Percentiles rank a stretch among this genome's conserved stretches.
Evolutionary conservation across 2,797 vertebrate genomes (phyloP).

Genomic region (Dicrostonyx torquatus): DNA sequence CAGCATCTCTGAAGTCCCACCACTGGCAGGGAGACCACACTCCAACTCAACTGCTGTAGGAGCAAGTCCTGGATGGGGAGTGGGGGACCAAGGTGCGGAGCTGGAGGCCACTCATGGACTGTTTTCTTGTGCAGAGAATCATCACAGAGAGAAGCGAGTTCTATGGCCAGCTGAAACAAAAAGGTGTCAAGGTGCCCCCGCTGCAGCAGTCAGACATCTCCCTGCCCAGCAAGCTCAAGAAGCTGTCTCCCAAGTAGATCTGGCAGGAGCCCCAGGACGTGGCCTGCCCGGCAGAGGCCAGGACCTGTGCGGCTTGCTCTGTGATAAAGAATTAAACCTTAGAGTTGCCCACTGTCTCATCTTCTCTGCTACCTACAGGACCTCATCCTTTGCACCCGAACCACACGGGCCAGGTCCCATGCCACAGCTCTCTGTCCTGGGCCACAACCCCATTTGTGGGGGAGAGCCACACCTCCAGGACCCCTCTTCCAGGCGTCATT

Average conservation of each 20-base stretch:
- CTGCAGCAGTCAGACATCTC: not conserved
- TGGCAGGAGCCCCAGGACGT: accelerated
- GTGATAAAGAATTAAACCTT: conserved; percentile 56
- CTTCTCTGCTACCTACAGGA: not conserved
- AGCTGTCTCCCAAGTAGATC: not conserved
- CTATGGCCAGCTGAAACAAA: conserved; percentile 80
- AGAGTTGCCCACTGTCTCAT: not conserved
- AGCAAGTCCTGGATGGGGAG: accelerated
- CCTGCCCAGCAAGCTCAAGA: not conserved
- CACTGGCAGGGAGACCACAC: not conserved
- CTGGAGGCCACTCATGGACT: accelerated
- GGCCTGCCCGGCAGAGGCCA: accelerated
- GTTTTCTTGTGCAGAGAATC: conserved; percentile 79
- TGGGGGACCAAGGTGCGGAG: accelerated
- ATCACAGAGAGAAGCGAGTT: conserved; percentile 80
- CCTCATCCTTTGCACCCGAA: not conserved
- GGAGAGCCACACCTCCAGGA: not conserved
- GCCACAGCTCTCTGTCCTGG: not conserved
- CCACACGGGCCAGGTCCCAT: accelerated
- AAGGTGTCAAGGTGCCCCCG: conserved; percentile 48
- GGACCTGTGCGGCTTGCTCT: not conserved
- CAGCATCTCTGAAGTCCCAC: not conserved
- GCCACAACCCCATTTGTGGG: not conserved
- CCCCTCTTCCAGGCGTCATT: no score
- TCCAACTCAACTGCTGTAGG: not conserved